A percentile compares a stretch with the other conserved stretches of the same genome.
Conservation (phyloP, 1,140 invertebrate genomes). For the Pomacea maculata region DNA sequence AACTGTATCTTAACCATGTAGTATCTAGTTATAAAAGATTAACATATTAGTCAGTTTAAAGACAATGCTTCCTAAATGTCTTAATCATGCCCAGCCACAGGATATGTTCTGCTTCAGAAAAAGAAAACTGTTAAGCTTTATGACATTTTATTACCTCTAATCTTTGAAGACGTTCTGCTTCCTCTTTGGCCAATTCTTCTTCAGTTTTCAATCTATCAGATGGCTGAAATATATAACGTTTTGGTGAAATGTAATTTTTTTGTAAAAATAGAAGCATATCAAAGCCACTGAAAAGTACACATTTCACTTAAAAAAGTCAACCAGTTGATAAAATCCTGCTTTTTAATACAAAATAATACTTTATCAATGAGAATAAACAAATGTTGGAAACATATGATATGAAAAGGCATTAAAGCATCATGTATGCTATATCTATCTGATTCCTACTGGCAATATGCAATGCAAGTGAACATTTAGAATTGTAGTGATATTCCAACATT, state of each 20-base stretch:
- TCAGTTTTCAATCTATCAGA: constrained; percentile 83
- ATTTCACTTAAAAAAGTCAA: too few species aligned
- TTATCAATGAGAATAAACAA: too few species aligned
- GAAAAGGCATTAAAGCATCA: too few species aligned
- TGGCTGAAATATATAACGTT: constrained; percentile 64
- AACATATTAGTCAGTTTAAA: background rate
- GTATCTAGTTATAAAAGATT: background rate
- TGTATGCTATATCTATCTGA: too few species aligned
- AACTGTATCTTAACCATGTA: background rate
- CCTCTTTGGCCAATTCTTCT: constrained; percentile 83
- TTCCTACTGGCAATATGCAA: too few species aligned
- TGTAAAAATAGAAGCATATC: too few species aligned
- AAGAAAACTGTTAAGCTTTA: background rate
- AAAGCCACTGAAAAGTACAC: too few species aligned
- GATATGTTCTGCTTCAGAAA: background rate
- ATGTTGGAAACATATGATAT: too few species aligned
- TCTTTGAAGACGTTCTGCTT: constrained; percentile 80
- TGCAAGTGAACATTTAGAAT: too few species aligned
- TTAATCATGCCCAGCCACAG: background rate
- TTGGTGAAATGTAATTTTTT: background rate
- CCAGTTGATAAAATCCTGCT: too few species aligned
- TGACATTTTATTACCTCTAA: constrained; percentile 70
- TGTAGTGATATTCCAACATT: too few species aligned
- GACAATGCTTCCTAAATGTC: background rate
- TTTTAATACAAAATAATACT: background rate